A percentile compares a stretch with the other conserved stretches of the same genome.
Evolutionary conservation across 2,888 invertebrate species (phyloP).

Genomic region (Lithophane semibrunnea): DNA sequence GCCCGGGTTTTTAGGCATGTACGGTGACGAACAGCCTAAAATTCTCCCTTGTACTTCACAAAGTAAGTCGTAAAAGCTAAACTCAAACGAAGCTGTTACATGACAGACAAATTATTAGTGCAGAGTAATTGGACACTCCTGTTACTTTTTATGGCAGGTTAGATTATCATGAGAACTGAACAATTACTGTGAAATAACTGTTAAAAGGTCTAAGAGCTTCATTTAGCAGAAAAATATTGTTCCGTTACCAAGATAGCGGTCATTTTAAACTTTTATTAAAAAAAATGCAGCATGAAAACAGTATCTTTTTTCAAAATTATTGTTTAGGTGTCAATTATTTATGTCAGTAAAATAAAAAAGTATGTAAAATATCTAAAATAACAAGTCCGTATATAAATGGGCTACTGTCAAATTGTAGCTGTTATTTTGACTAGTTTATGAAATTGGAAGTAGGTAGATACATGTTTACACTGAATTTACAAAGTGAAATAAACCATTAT

Average conservation of each 20-base stretch:
- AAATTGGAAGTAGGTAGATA: slow-evolving; percentile 13
- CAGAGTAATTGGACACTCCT: slow-evolving; percentile 25
- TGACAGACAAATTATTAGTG: slow-evolving; percentile 1
- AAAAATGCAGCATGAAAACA: neutral
- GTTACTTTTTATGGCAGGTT: slow-evolving; percentile 16
- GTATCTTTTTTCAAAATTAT: neutral
- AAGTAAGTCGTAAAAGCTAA: neutral
- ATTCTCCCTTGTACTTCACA: no score
- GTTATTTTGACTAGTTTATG: slow-evolving; percentile 25
- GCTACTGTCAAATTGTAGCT: slow-evolving; percentile 30
- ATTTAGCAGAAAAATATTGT: slow-evolving; percentile 1
- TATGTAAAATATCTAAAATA: slow-evolving; percentile 49
- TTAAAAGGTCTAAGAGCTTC: neutral
- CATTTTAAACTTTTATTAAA: neutral
- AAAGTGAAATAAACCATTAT: slow-evolving; percentile 49
- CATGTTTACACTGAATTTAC: slow-evolving; percentile 26
- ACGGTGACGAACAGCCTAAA: no score
- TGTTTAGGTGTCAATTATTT: neutral
- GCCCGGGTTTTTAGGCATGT: no score
- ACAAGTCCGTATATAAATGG: slow-evolving; percentile 25
- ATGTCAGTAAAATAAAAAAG: neutral
- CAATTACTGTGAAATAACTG: slow-evolving; percentile 33
- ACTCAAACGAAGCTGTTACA: slow-evolving; percentile 1
- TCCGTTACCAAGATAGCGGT: slow-evolving; percentile 1
- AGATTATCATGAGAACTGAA: slow-evolving; percentile 14